Conservation (phyloP, 2,113 vertebrate species). For the Bolborhynchus lineola region DNA sequence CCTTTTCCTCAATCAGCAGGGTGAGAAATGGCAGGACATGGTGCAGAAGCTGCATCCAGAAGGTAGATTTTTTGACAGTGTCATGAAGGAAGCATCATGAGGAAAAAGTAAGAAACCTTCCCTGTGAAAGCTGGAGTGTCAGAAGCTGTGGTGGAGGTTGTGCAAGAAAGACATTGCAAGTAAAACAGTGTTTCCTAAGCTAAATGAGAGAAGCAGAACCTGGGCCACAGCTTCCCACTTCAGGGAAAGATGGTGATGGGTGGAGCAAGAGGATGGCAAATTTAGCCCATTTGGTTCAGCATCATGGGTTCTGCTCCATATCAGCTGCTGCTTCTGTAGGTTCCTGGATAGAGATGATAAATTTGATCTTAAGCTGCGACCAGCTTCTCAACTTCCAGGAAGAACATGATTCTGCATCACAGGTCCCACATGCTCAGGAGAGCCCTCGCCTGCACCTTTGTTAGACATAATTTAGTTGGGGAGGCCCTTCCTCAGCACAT, state of each 20-base stretch:
- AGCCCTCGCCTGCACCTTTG: neutral
- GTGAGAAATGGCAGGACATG: neutral
- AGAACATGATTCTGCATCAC: neutral
- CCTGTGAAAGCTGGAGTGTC: neutral
- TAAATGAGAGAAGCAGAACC: neutral
- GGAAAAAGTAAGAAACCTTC: neutral
- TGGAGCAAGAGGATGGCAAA: neutral
- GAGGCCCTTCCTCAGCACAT: rapidly evolving
- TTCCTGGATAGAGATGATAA: neutral
- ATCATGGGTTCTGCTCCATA: neutral
- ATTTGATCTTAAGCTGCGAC: neutral
- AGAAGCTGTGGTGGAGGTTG: neutral
- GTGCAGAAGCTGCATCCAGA: neutral
- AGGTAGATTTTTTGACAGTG: neutral
- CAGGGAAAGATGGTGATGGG: neutral
- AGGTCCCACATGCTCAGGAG: neutral
- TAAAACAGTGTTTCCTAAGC: neutral
- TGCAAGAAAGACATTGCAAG: neutral
- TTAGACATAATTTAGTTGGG: neutral
- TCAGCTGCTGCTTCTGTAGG: neutral
- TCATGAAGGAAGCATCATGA: neutral
- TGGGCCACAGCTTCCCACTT: neutral
- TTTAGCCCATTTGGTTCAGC: neutral
- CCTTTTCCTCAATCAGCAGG: neutral
- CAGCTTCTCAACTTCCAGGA: neutral